phyloP scores from a whole-genome alignment of 2,888 invertebrate species.

The Eulithis prunata region DNA sequence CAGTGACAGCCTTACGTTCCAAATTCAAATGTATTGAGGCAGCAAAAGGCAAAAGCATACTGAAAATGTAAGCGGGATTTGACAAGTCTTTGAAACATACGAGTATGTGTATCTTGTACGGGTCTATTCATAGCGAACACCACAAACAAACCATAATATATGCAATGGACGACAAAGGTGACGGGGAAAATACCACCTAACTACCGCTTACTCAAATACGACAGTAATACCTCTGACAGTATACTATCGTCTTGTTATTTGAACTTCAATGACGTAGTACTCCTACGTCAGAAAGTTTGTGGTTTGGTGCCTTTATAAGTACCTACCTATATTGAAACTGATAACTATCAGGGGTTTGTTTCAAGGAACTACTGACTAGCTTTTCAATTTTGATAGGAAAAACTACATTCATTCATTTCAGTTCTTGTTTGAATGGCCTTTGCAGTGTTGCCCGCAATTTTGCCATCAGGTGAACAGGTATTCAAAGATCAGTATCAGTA shows the following conservation, averaged over 20 bases:
- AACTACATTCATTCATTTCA: too few relatives aligned
- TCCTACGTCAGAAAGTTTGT: too few relatives aligned
- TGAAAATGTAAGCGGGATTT: slow-evolving; percentile 15
- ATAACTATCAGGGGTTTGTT: too few relatives aligned
- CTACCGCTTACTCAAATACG: background rate
- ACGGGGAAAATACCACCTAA: slow-evolving; percentile 25
- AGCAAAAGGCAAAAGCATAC: background rate
- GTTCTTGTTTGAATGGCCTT: too few relatives aligned
- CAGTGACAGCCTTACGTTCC: background rate
- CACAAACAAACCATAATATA: slow-evolving; percentile 36
- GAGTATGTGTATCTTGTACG: slow-evolving; percentile 31
- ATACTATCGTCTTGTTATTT: background rate
- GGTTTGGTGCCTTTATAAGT: too few relatives aligned
- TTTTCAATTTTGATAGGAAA: too few relatives aligned
- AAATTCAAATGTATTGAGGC: slow-evolving; percentile 10
- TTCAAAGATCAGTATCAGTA: too few relatives aligned
- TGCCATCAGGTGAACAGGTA: too few relatives aligned
- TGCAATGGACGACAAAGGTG: slow-evolving; percentile 31
- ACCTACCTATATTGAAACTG: too few relatives aligned
- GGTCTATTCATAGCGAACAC: slow-evolving; percentile 34
- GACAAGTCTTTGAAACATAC: slow-evolving; percentile 25
- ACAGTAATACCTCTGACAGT: background rate
- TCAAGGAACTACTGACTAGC: too few relatives aligned
- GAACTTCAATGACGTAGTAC: slow-evolving; percentile 1
- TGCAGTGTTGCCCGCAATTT: too few relatives aligned